Evolutionary conservation across 2,797 vertebrate genomes (phyloP), one percentile per base, ranked within the genome.

Genomic region (Mallotus villosus): DNA sequence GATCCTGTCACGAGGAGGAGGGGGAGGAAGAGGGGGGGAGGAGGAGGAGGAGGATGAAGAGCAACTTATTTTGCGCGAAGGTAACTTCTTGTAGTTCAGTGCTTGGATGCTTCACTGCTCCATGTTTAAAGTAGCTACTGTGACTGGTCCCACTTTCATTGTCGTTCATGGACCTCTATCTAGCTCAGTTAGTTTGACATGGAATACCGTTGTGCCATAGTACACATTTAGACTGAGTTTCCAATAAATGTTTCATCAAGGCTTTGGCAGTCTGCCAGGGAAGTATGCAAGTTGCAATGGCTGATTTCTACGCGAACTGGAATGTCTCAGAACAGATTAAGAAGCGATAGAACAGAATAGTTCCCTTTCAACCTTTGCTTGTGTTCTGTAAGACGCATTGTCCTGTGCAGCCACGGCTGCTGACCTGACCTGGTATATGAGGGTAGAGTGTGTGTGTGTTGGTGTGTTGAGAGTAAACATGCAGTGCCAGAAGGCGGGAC

Each of bases 1-100:
- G 82, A 6, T 71, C 83, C 8, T 46, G 53, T 68, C 57, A 70
- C 73, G 80, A 77, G 72, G 63, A 58, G 9, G 74, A 65, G 72
- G 73, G 78, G 51, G 72, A 27, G 22, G 58, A 24, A 0, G 61
- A 89, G 75, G 89, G 75, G 67, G 37, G 46, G 69, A 58, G 55
- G 63, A 59, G 53, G 51, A 12, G 24, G 82, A 91, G 73, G 86
- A 49, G 32, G 63, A 34, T 2, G 67, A 88, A 74, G 88, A 89
- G 76, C 89, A 88, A 71, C 83, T 84, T 51, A 70, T 90, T 51
- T 66, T 75, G 55, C 37, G 32, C 8, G 73, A 78, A 75, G 77
- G 77, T 75, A 51, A 55, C 51, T n/a, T 66, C 67, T 46, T 49
- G 37, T 9, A 46, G 41, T 14, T 46, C 41, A 34, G 32, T 34